Evolutionary conservation across 1,140 invertebrate genomes (phyloP), one percentile per base, ranked within the genome.

Genomic region (Venustaconcha ellipsiformis): DNA sequence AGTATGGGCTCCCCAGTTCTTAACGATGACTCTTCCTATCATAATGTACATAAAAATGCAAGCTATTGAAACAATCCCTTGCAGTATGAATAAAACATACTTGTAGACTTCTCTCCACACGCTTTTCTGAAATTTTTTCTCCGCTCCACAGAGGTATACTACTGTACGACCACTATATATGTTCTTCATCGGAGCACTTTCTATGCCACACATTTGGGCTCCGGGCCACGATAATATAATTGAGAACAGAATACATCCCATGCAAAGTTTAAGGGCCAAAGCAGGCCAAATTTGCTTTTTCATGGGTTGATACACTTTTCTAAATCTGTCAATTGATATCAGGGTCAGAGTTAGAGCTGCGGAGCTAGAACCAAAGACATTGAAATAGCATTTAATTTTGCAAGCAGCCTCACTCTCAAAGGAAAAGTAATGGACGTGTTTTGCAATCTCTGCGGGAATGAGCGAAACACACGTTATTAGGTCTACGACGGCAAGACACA

Each of bases 11-110:
- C 74, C 70, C 70, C 75, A 72, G 30, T 77, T 65, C 23, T 18
- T 68, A 20, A 26, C 48, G 18, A 72, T 72, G 62, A 72, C 70
- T 57, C 30, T 66, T n/a, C 75, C 69, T 20, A 77, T 72, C 26
- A 70, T 59, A 17, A 72, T 67, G 57, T 77, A 77, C 75, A 77
- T 77, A 62, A 77, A 58, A 23, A 72, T 63, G 58, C 69, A 72
- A 14, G 70, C 57, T 11, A 72, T 17, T 14, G 75, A 77, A 18
- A 72, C 69, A 18, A 56, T 65, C n/a, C 72, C 57, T 14, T 72
- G 65, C 30, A 77, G 56, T 23, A 72, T 1, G 2, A 72, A 63
- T 14, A 77, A 67, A n/a, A 20, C 20, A 18, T 20, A 68, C 57
- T 72, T 77, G 58, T 77, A 77, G 13, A 77, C 37, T 1, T 17